phyloP scores from a whole-genome alignment of 35 echinoderm and acorn worm genomes.

The Amphiura filiformis region DNA sequence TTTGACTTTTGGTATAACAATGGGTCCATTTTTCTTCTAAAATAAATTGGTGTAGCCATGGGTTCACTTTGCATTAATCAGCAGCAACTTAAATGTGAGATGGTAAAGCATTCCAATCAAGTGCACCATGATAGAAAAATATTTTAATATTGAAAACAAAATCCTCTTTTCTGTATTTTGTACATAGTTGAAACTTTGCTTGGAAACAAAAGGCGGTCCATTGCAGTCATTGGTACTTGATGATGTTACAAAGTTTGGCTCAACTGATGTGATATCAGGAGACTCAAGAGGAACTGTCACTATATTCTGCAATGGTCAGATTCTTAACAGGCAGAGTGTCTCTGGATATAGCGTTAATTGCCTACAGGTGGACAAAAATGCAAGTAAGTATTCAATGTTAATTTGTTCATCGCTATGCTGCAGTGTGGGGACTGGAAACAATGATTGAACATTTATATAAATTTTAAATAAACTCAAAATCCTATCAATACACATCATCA shows the following conservation, averaged over 20 bases:
- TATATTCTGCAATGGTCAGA: conserved; percentile 94
- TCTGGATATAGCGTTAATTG: conserved; percentile 63
- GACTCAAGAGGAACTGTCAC: conserved; percentile 84
- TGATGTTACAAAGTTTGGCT: conserved; percentile 87
- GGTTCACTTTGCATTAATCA: too few species aligned
- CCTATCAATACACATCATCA: neutral
- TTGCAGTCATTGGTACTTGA: conserved; percentile 65
- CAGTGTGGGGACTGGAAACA: neutral
- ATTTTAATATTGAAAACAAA: too few species aligned
- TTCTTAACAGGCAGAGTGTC: conserved; percentile 65
- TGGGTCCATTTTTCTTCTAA: too few species aligned
- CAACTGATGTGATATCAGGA: conserved; percentile 69
- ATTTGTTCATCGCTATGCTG: too few species aligned
- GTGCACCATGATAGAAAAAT: too few species aligned
- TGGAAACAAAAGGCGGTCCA: conserved; percentile 94
- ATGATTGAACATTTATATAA: neutral
- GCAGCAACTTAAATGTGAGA: too few species aligned
- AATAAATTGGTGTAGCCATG: too few species aligned
- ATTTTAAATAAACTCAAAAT: neutral
- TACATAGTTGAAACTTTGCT: too few species aligned
- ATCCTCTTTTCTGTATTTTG: neutral
- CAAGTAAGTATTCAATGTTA: conserved; percentile 64
- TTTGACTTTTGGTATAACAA: too few species aligned
- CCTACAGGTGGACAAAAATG: conserved; percentile 85
- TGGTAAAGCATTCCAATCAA: too few species aligned